Evolutionary conservation across 2,797 vertebrate species (phyloP).

Genomic region (Amblyopsis hoosieri): DNA sequence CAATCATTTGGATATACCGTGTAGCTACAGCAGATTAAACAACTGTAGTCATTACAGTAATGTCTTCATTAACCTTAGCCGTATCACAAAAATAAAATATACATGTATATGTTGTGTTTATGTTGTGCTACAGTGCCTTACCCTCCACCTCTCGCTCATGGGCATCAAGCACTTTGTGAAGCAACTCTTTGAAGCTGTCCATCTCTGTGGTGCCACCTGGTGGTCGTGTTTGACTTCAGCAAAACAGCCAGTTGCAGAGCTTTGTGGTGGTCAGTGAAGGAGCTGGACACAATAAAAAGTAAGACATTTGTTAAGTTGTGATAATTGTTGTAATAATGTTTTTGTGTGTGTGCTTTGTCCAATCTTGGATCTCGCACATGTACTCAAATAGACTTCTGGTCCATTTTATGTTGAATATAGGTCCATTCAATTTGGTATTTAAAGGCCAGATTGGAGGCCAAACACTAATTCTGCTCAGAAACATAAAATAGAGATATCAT

Average conservation of each 20-base stretch:
- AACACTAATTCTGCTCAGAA: too few relatives aligned
- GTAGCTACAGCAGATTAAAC: background rate
- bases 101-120: too few relatives aligned
- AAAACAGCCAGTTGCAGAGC: background rate
- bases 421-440: too few relatives aligned
- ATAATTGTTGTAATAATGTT: too few relatives aligned
- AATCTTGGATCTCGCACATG: too few relatives aligned
- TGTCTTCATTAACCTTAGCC: too few relatives aligned
- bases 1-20: background rate
- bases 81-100: too few relatives aligned
- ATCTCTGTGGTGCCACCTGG: slow-evolving; percentile 52
- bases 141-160: slow-evolving; percentile 89
- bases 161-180: slow-evolving; percentile 86
- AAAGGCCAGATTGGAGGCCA: too few relatives aligned
- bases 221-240: background rate
- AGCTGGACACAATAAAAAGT: slow-evolving; percentile 3
- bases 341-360: too few relatives aligned
- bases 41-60: background rate
- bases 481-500: too few relatives aligned
- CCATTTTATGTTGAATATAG: too few relatives aligned
- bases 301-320: background rate
- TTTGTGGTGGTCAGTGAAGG: background rate
- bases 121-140: slow-evolving; percentile 26
- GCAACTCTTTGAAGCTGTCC: slow-evolving; percentile 84
- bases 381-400: too few relatives aligned